These are phyloP conservation scores for Cynodonichthys magdalenae DNA, from an alignment of 2,797 vertebrate species.

Conservation along the genomic window DNA sequence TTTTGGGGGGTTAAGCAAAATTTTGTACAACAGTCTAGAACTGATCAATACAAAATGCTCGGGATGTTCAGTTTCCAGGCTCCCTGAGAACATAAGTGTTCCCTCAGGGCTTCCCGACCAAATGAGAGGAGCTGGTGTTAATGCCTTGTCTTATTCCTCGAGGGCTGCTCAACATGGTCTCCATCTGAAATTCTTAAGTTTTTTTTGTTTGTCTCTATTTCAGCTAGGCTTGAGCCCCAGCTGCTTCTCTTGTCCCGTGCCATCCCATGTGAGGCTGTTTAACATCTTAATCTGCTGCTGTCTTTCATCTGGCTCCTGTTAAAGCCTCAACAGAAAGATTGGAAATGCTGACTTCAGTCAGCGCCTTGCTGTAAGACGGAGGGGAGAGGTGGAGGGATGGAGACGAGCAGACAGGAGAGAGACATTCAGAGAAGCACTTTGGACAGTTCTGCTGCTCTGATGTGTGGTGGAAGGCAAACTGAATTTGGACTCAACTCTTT, in stretches of 20 bases:
- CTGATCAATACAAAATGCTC: not conserved
- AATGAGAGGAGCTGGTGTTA: slow-evolving; percentile 61
- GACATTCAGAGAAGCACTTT: slow-evolving; percentile 29
- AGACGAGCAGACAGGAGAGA: slow-evolving; percentile 37
- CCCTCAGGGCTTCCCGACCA: slow-evolving; percentile 58
- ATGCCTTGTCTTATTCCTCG: slow-evolving; percentile 73
- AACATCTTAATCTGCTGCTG: slow-evolving; percentile 83
- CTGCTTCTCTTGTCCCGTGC: slow-evolving; percentile 74
- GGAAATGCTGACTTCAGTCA: slow-evolving; percentile 83
- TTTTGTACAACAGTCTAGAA: not conserved
- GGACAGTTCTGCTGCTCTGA: slow-evolving; percentile 8
- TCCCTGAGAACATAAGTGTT: slow-evolving; percentile 57
- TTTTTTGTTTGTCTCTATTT: slow-evolving; percentile 75
- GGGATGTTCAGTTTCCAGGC: slow-evolving; percentile 9
- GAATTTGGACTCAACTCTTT: no score
- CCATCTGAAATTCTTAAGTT: slow-evolving; percentile 74
- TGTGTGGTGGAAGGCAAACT: slow-evolving; percentile 13
- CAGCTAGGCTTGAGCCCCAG: slow-evolving; percentile 55
- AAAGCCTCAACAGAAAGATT: slow-evolving; percentile 79
- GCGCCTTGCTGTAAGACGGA: slow-evolving; percentile 75
- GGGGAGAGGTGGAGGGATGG: slow-evolving; percentile 49
- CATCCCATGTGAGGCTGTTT: slow-evolving; percentile 79
- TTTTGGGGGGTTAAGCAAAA: no score
- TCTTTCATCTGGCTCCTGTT: slow-evolving; percentile 86
- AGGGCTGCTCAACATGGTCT: slow-evolving; percentile 76